Base-by-base conservation (phyloP, 1,140 invertebrate species). In the Chrysomallon squamiferum region DNA sequence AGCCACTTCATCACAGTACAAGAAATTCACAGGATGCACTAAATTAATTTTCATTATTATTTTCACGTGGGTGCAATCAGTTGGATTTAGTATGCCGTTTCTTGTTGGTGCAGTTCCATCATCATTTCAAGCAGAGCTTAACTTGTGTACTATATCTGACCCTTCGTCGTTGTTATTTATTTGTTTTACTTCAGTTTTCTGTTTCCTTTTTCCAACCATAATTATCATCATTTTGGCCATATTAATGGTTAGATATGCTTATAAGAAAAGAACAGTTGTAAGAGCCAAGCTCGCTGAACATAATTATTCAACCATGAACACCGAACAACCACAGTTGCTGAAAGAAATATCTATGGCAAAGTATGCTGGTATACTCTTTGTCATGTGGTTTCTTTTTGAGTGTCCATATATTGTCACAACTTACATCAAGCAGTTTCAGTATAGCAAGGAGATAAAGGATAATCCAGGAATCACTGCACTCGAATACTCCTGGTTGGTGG, bases 71-170 rank as follows among this genome's bases (percentile, higher is more conserved):
- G 15, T 81, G 11, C 76, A 81, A 29, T 58, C 76, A 9, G 20
- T 78, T 20, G 65, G 72, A 43, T 79, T 83, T 59, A 74, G 75
- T 59, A 22, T 77, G 22, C 79, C 81, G 0, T 69, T 81, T 25
- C 58, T 74, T 20, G 59, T 71, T 4, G 74, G 71, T 18, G 59
- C 62, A 9, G 66, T 78, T 9, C 50, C 69, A 0, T 62, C 74
- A 0, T 65, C 41, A 22, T 68, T 59, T 54, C 45, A 63, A 60
- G 18, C 56, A 72, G 52, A 60, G 45, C 29, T 69, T 59, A 62
- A 74, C 70, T 11, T 72, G 13, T 80, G 76, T 58, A 63, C 74
- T 5, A 64, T 73, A 29, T 69, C 74, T 2, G 64, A 72, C 13
- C 49, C 62, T 0, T 67, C 74, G 2, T 73, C 80, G 15, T 45